Evolutionary conservation across 1,140 invertebrate species (phyloP), one percentile per base, ranked within the genome.

Genomic region (Chrysopa pallens): DNA sequence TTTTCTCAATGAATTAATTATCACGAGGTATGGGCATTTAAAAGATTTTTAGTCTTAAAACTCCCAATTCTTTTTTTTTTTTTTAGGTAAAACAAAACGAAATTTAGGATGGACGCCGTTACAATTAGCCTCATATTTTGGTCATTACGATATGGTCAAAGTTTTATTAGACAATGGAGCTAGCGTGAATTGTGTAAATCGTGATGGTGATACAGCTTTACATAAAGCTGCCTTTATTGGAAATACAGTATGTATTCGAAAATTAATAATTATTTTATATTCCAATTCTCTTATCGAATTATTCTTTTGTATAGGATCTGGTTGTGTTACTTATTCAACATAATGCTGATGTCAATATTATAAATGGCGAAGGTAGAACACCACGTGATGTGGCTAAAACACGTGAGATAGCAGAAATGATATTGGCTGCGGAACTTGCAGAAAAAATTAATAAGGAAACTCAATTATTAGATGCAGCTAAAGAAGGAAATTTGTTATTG

Each of bases 261-360:
- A 23, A 23, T n/a, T n/a, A n/a, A n/a, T n/a, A n/a, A n/a, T n/a
- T n/a, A n/a, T n/a, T n/a, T n/a, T n/a, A n/a, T n/a, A n/a, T n/a
- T n/a, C n/a, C n/a, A n/a, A n/a, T n/a, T n/a, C n/a, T n/a, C n/a
- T n/a, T n/a, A n/a, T n/a, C n/a, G 5, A 23, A 23, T 23, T 23
- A 23, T 23, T 23, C n/a, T 23, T 23, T 76, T 11, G 57, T 76
- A 8, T 58, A 87, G 52, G 80, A 78, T 48, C 56, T 86, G 47
- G 80, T 86, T 47, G 78, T 82, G 46, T 62, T 84, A 6, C 62
- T 87, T 2, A 62, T 72, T 28, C 64, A 63, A 60, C 57, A 74
- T 56, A 78, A 78, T 45, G 83, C 83, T 6, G 83, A 86, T 51
- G 81, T 86, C 33, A 81, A 82, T 51, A 59, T 72, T 29, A 66